A percentile compares a stretch with the other conserved stretches of the same genome.
phyloP scores from a whole-genome alignment of 2,888 invertebrate species.

The Philaethria dido region DNA sequence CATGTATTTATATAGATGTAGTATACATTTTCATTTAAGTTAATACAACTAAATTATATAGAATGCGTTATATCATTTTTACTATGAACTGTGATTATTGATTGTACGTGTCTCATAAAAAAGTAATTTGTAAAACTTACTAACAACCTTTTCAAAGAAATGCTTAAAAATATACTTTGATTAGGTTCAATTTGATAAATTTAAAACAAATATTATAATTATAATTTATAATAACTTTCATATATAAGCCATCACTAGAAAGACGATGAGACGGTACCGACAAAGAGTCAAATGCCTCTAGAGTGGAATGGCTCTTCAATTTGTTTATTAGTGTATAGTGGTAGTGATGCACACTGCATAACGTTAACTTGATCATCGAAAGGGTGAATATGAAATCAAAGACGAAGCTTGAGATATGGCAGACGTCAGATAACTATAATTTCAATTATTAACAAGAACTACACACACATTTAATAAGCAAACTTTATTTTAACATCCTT shows the following conservation, averaged over 20 bases:
- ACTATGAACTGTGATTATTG: no score
- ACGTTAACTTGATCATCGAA: constrained; percentile 57
- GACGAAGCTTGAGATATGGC: constrained; percentile 15
- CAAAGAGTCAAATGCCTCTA: constrained; percentile 39
- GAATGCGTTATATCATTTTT: no score
- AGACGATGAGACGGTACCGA: constrained; percentile 30
- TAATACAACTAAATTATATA: no score
- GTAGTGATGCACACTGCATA: constrained; percentile 56
- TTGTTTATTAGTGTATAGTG: constrained; percentile 73
- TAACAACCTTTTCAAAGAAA: no score
- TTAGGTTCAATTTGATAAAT: no score
- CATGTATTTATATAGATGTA: no score
- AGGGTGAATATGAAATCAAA: constrained; percentile 59
- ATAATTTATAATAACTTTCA: no score
- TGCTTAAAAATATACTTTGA: no score
- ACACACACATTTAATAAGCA: neutral
- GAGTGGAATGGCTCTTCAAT: constrained; percentile 51
- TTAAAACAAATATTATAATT: no score
- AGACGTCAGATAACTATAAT: constrained; percentile 17
- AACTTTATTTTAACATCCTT: neutral
- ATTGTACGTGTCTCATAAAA: no score
- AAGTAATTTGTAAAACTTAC: no score
- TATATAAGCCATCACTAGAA: neutral
- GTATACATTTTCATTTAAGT: no score
- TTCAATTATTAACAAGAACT: constrained; percentile 24